A percentile compares a stretch with the other conserved stretches of the same genome.
These are phyloP conservation scores for Ochotona curzoniae DNA, from an alignment of 2,113 vertebrate genomes.

Conservation along the genomic window DNA sequence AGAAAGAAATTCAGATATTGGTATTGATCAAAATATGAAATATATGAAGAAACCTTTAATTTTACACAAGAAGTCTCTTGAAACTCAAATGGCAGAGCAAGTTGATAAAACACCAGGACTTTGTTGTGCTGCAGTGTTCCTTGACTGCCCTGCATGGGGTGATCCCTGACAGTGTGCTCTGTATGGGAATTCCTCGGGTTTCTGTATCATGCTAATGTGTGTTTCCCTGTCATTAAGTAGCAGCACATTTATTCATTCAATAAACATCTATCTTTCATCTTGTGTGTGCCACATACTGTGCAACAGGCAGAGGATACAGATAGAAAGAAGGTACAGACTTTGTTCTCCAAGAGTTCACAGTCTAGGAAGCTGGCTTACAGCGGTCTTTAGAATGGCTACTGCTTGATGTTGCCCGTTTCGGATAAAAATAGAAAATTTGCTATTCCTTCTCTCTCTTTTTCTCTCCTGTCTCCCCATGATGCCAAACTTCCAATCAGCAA, in stretches of 20 bases:
- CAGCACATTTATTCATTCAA: constrained; percentile 51
- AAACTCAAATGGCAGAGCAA: not conserved
- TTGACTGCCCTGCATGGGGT: not conserved
- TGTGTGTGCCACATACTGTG: constrained; percentile 24
- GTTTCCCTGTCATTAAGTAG: constrained; percentile 5
- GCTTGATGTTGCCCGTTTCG: constrained; percentile 64
- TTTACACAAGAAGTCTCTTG: not conserved
- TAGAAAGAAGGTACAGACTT: constrained; percentile 25
- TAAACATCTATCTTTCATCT: not conserved
- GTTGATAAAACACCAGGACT: not conserved
- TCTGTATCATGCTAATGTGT: not conserved
- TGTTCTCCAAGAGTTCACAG: constrained; percentile 42
- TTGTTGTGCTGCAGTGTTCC: not conserved
- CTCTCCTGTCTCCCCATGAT: constrained; percentile 46
- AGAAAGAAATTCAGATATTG: not conserved
- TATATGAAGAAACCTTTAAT: not conserved
- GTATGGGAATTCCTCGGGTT: not conserved
- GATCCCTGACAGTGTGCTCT: not conserved
- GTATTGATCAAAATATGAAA: constrained; percentile 7
- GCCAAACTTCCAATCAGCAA: constrained; percentile 59
- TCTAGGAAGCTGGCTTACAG: not conserved
- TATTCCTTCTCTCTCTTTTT: constrained; percentile 56
- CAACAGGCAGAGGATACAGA: not conserved
- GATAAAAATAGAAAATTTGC: constrained; percentile 70
- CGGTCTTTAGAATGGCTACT: constrained; percentile 31